phyloP scores from a whole-genome alignment of 2,797 vertebrate species.

The Dipus sagitta region DNA sequence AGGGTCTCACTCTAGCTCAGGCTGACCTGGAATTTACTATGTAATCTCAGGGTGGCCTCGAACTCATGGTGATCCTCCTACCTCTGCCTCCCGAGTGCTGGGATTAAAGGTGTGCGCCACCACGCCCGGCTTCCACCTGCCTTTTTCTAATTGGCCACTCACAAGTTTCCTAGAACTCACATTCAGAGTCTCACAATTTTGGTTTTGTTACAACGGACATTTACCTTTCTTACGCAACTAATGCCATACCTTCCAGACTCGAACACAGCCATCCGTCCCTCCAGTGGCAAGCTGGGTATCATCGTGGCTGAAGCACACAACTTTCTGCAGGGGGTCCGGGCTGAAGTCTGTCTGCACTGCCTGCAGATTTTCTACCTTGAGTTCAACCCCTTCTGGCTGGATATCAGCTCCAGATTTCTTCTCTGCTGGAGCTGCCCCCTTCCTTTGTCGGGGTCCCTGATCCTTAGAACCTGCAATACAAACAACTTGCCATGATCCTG shows the following conservation, averaged over 20 bases:
- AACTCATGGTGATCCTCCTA: too few relatives aligned
- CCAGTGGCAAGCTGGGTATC: conserved; percentile 93
- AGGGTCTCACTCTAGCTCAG: too few relatives aligned
- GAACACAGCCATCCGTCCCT: conserved; percentile 93
- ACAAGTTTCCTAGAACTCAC: neutral
- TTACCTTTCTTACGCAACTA: neutral
- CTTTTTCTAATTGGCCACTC: neutral
- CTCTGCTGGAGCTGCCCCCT: conserved; percentile 62
- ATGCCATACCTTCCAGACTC: conserved; percentile 94
- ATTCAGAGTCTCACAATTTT: neutral
- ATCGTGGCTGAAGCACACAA: conserved; percentile 93
- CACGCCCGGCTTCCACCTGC: too few relatives aligned
- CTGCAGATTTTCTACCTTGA: conserved; percentile 90
- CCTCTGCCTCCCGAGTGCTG: too few relatives aligned
- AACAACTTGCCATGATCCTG: conserved; percentile 52
- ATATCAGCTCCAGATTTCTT: conserved; percentile 62
- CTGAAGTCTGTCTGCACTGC: conserved; percentile 93
- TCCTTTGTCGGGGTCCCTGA: conserved; percentile 81
- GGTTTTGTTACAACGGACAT: neutral
- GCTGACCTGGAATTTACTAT: too few relatives aligned
- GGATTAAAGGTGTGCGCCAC: too few relatives aligned
- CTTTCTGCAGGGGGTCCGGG: conserved; percentile 95
- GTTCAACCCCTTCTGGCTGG: conserved; percentile 85
- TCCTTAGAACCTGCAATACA: conserved; percentile 82
- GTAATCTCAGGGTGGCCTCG: too few relatives aligned